Evolutionary conservation across 1,140 invertebrate genomes (phyloP).

Genomic region (Lordiphosa clarofinis): DNA sequence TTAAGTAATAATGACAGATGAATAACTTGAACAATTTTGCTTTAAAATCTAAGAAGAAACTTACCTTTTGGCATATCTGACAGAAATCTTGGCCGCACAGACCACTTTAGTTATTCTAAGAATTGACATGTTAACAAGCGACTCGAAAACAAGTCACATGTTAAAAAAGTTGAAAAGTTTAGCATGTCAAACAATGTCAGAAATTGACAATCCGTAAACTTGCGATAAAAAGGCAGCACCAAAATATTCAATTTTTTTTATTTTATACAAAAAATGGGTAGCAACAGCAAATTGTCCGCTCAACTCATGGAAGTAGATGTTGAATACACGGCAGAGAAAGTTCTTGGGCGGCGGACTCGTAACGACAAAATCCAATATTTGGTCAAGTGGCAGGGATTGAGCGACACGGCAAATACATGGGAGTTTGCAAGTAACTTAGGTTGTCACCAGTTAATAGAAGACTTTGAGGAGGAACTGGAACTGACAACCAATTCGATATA

Average conservation of each 20-base stretch:
- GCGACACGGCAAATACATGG: conserved; percentile 35
- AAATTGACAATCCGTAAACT: conserved; percentile 11
- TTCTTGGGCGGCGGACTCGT: conserved; percentile 12
- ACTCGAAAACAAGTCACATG: neutral
- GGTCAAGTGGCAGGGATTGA: conserved; percentile 23
- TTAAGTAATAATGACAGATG: too few relatives aligned
- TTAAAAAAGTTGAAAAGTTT: neutral
- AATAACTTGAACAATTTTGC: too few relatives aligned
- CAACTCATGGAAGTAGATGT: neutral
- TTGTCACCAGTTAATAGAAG: conserved; percentile 3
- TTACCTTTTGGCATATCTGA: too few relatives aligned
- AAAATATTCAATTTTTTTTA: neutral
- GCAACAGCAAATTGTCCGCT: neutral
- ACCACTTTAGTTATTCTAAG: too few relatives aligned
- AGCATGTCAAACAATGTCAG: conserved; percentile 4
- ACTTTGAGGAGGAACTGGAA: conserved; percentile 3
- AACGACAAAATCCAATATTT: conserved; percentile 19
- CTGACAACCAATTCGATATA: conserved; percentile 1
- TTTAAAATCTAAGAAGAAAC: too few relatives aligned
- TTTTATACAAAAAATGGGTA: neutral
- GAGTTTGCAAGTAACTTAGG: conserved; percentile 10
- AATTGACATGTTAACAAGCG: too few relatives aligned
- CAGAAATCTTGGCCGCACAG: neutral
- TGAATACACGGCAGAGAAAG: conserved; percentile 17
- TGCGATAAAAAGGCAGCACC: conserved; percentile 1